Percentiles rank a stretch among this genome's conserved stretches.
Evolutionary conservation across 2,888 invertebrate species (phyloP).

Genomic region (Agrochola lychnidis): DNA sequence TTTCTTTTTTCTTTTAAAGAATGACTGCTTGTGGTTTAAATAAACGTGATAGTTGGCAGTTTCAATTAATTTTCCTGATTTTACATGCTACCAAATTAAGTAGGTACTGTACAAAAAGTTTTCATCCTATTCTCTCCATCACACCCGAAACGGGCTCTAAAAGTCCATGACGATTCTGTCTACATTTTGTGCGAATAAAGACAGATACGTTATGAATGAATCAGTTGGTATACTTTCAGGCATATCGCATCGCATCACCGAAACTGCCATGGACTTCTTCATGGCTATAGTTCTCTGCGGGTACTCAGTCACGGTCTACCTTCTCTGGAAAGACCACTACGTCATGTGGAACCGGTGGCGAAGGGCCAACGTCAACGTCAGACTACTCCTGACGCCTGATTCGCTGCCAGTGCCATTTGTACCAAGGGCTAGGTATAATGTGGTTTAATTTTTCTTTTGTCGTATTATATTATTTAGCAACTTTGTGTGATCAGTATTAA

Average conservation of each 20-base stretch:
- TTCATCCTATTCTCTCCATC: neutral
- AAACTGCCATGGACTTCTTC: conserved; percentile 91
- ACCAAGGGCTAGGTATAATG: conserved; percentile 83
- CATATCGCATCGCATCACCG: conserved; percentile 91
- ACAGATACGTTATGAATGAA: conserved; percentile 37
- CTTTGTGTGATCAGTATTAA: conserved; percentile 63
- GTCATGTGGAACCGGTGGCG: conserved; percentile 94
- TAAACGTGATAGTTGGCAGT: too few relatives aligned
- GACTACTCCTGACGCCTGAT: conserved; percentile 90
- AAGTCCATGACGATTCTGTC: neutral
- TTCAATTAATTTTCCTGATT: too few relatives aligned
- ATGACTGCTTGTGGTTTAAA: too few relatives aligned
- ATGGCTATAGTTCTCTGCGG: conserved; percentile 92
- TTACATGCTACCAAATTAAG: too few relatives aligned
- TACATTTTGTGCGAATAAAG: neutral
- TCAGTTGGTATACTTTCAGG: conserved; percentile 72
- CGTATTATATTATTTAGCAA: conserved; percentile 56
- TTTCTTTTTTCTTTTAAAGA: too few relatives aligned
- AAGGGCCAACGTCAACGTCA: conserved; percentile 92
- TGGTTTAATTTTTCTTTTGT: conserved; percentile 76
- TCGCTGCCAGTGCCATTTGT: conserved; percentile 86
- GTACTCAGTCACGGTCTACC: conserved; percentile 92
- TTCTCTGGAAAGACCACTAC: conserved; percentile 92
- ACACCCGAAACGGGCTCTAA: neutral
- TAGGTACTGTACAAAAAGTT: too few relatives aligned